phyloP scores from a whole-genome alignment of 1,140 invertebrate species.

The Conus ventricosus region DNA sequence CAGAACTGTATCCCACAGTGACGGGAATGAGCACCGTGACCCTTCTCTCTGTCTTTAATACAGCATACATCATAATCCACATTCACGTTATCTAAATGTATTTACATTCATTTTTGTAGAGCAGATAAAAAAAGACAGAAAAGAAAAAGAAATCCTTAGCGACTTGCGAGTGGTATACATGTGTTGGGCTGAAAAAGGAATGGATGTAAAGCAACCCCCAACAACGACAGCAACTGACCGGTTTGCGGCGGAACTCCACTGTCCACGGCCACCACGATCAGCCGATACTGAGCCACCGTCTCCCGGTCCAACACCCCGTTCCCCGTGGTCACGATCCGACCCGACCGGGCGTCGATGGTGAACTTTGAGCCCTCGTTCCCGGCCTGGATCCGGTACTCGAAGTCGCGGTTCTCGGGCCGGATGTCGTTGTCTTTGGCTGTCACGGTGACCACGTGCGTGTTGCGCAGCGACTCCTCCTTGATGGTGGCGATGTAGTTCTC shows the following conservation, averaged over 20 bases:
- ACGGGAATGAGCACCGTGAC: too few species aligned
- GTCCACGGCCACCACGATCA: slow-evolving; percentile 93
- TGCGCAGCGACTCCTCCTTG: slow-evolving; percentile 84
- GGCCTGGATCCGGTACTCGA: slow-evolving; percentile 91
- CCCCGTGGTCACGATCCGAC: slow-evolving; percentile 60
- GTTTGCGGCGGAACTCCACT: slow-evolving; percentile 86
- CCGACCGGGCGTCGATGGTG: slow-evolving; percentile 87
- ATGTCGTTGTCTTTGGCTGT: slow-evolving; percentile 94
- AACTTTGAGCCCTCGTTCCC: slow-evolving; percentile 90
- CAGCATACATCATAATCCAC: too few species aligned
- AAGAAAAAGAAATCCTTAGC: not conserved
- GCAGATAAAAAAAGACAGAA: not conserved
- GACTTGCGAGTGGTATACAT: not conserved
- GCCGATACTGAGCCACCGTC: slow-evolving; percentile 83
- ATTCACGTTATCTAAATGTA: too few species aligned
- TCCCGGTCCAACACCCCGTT: slow-evolving; percentile 89
- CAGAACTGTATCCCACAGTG: too few species aligned
- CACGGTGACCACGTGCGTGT: slow-evolving; percentile 85
- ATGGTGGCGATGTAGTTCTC: slow-evolving; percentile 84
- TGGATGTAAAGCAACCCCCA: not conserved
- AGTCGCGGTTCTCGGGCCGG: slow-evolving; percentile 91
- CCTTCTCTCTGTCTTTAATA: too few species aligned
- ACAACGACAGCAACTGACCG: slow-evolving; percentile 73
- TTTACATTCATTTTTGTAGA: not conserved
- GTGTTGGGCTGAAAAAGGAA: not conserved